Conservation (phyloP, 2,888 invertebrate species). For the Catocala fraxini region DNA sequence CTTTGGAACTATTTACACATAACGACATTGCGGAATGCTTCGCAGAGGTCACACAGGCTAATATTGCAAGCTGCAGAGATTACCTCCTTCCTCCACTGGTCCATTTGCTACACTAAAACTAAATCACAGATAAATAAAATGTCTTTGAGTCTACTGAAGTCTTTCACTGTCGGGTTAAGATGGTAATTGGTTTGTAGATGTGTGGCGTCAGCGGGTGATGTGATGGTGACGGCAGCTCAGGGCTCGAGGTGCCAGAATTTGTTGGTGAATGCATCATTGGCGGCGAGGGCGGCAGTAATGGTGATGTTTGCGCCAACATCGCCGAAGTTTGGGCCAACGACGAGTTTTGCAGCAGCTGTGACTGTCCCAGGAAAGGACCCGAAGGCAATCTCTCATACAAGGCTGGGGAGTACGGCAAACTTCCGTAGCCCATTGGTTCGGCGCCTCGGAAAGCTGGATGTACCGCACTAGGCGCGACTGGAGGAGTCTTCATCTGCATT, state of each 20-base stretch:
- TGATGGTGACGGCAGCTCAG: slow-evolving; percentile 76
- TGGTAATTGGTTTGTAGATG: slow-evolving; percentile 87
- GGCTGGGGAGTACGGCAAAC: slow-evolving; percentile 76
- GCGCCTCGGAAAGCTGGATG: slow-evolving; percentile 81
- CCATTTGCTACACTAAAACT: slow-evolving; percentile 71
- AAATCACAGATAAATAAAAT: slow-evolving; percentile 81
- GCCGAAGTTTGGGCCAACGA: slow-evolving; percentile 59
- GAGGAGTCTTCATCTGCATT: slow-evolving; percentile 84
- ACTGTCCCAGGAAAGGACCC: slow-evolving; percentile 67
- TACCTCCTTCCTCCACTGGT: slow-evolving; percentile 68
- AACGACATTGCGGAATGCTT: slow-evolving; percentile 71
- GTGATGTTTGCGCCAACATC: slow-evolving; percentile 66
- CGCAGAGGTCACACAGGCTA: slow-evolving; percentile 49
- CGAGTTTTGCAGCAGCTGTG: slow-evolving; percentile 65
- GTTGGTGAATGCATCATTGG: slow-evolving; percentile 75
- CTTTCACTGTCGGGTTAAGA: slow-evolving; percentile 85
- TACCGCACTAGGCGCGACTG: slow-evolving; percentile 83
- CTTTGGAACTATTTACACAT: slow-evolving; percentile 81
- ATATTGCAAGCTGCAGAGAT: slow-evolving; percentile 67
- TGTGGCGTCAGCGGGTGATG: slow-evolving; percentile 80
- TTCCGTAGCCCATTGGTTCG: slow-evolving; percentile 76
- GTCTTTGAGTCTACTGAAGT: slow-evolving; percentile 56
- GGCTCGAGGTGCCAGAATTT: slow-evolving; percentile 75
- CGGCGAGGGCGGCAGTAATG: slow-evolving; percentile 78
- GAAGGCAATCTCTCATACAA: slow-evolving; percentile 74